Conservation (phyloP, 2,888 invertebrate species). For the Leptopilina drosophilae region DNA sequence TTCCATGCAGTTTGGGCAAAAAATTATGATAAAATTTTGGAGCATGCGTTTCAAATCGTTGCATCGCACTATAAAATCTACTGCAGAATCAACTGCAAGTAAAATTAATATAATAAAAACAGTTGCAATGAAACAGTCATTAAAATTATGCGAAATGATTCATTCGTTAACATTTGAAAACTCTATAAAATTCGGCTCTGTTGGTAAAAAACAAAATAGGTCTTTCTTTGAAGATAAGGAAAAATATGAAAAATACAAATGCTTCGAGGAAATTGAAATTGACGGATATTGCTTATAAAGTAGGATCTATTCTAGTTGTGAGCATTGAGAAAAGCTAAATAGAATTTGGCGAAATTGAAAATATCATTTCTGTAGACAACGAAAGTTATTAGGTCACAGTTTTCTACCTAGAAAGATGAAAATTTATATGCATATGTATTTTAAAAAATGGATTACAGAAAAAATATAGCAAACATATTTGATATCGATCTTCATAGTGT, state of each 20-base stretch:
- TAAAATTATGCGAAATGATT: not conserved
- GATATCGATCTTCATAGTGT: too few species aligned
- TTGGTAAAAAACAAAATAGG: not conserved
- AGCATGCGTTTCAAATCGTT: slow-evolving; percentile 7
- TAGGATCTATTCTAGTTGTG: not conserved
- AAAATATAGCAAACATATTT: too few species aligned
- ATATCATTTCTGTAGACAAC: not conserved
- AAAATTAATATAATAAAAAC: not conserved
- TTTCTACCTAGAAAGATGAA: too few species aligned
- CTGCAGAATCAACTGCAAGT: not conserved
- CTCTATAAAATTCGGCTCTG: not conserved
- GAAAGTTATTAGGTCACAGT: too few species aligned
- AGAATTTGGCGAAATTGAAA: not conserved
- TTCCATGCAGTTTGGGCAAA: too few species aligned
- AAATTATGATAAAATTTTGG: slow-evolving; percentile 4
- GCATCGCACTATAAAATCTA: not conserved
- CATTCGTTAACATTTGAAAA: slow-evolving; percentile 8
- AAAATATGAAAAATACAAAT: not conserved
- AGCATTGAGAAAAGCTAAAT: not conserved
- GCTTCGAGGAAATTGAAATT: not conserved
- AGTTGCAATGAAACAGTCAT: not conserved
- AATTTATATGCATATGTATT: too few species aligned
- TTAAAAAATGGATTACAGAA: too few species aligned
- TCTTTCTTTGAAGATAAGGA: not conserved
- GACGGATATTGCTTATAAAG: not conserved